Conservation (phyloP, 53 echinoderm and acorn worm species). For the Hippasteria phrygiana region DNA sequence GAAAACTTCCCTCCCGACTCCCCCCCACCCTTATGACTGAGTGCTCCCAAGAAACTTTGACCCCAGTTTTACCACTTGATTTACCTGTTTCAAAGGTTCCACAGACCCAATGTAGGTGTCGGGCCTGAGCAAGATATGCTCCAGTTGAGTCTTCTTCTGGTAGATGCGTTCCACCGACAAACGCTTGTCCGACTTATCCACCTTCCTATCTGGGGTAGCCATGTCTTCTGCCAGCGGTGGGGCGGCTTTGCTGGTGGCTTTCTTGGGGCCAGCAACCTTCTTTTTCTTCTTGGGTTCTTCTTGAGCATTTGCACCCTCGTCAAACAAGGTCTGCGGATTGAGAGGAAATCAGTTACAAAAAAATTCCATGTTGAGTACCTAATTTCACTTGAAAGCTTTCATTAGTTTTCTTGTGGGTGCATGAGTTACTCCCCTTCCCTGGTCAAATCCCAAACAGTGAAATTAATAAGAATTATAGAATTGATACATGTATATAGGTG, state of each 20-base stretch:
- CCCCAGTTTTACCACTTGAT: no score
- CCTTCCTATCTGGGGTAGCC: conserved; percentile 52
- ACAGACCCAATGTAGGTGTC: conserved; percentile 97
- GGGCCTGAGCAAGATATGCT: conserved; percentile 94
- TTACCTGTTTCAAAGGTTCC: conserved; percentile 90
- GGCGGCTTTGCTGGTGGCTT: conserved; percentile 52
- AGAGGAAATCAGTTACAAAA: no score
- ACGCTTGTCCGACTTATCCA: conserved; percentile 73
- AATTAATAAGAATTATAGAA: no score
- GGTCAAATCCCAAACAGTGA: no score
- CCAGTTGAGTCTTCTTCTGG: conserved; percentile 97
- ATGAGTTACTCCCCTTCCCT: no score
- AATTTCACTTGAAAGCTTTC: no score
- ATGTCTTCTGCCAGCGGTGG: conserved; percentile 12
- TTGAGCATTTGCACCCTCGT: conserved; percentile 54
- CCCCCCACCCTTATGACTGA: no score
- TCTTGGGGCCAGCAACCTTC: conserved; percentile 20
- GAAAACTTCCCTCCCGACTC: no score
- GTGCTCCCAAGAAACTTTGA: no score
- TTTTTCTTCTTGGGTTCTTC: conserved; percentile 53
- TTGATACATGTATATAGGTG: no score
- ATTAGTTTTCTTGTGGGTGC: no score
- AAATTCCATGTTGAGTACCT: no score
- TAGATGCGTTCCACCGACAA: conserved; percentile 96
- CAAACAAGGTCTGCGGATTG: conserved; percentile 70